Evolutionary conservation across 2,797 vertebrate genomes (phyloP), one percentile per base, ranked within the genome.

Genomic region (Chrysocyon brachyurus): DNA sequence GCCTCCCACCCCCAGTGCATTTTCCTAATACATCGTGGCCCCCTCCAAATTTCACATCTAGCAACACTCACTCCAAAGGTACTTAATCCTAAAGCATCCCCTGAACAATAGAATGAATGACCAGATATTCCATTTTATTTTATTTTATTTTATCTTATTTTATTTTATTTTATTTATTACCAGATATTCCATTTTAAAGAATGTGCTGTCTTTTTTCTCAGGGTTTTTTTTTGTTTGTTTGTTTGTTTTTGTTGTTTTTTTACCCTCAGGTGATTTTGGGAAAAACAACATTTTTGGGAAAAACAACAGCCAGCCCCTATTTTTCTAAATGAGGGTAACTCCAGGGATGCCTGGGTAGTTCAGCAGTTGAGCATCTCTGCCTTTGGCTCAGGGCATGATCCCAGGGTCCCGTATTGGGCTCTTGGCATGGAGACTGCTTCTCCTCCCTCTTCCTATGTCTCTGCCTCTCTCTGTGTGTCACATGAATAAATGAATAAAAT

Each of bases 171-270:
- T 40, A 40, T 40, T 40, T 40, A 40, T 40, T 40, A 21, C 10
- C 31, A 91, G 16, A 14, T 28, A 16, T 3, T 66, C 56, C 36
- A 17, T 84, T 56, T 61, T 49, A 77, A 82, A 96, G 87, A 91
- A 91, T 0, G 0, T 1, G 1, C 5, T 82, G 5, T 68, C 9
- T 56, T 46, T 82, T 78, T 28, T 72, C 26, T 75, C 66, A 73
- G 21, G 56, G 54, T 49, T 61, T 4, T n/a, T 31, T 61, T 4
- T n/a, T 31, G 3, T 40, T 31, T 64, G 31, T n/a, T 14, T 54
- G 2, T 12, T 54, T 54, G 15, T 54, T 54, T 14, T 54, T 64
- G 15, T 83, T 81, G 57, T 49, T 63, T 70, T 70, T 81, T 68
- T 54, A 52, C 14, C 46, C 86, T 92, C 12, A 11, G 16, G 33